Base-by-base conservation (phyloP, 2,113 vertebrate genomes). In the Toxotes jaculatrix region DNA sequence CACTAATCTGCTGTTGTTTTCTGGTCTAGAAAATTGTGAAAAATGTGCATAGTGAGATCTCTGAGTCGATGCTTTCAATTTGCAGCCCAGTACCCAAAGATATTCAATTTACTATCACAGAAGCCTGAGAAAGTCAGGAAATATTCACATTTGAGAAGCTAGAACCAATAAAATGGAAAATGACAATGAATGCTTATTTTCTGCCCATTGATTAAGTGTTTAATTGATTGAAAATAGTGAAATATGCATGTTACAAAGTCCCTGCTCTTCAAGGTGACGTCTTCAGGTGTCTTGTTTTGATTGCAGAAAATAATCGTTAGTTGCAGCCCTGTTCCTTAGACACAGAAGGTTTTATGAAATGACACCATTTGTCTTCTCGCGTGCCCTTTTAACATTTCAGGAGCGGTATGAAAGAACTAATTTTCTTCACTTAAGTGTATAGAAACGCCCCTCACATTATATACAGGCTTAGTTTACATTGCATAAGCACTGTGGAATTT, bases 401-500 rank as follows among this genome's bases (percentile, higher is more conserved):
- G 31, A 74, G 75, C 55, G 60, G 42, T 1, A 47, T 75, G 21
- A 57, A 70, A 75, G 51, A 56, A n/a, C 7, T 12, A 67, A 43
- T 45, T 57, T 51, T 32, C 1, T 27, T 69, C 27, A 27, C 27
- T 27, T 27, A 27, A 27, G 27, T 1, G 27, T 27, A 27, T 27
- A 27, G 27, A 27, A 27, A 27, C 27, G 27, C 56, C 40, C 68
- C 49, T 64, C 42, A 40, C 45, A 53, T 73, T 55, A 61, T 64
- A 55, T 27, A 36, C 36, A 51, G 34, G 64, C 40, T 75, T 65
- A 4, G 17, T 75, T 82, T 71, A 47, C 32, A 45, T 88, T 76
- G 70, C 81, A 69, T 63, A 70, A 84, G 68, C 23, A 27, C 68
- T 74, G 45, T 69, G 75, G 77, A 78, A 72, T 85, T 81, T 77